Conservation (phyloP, 1,140 invertebrate genomes). For the Atta texana region DNA sequence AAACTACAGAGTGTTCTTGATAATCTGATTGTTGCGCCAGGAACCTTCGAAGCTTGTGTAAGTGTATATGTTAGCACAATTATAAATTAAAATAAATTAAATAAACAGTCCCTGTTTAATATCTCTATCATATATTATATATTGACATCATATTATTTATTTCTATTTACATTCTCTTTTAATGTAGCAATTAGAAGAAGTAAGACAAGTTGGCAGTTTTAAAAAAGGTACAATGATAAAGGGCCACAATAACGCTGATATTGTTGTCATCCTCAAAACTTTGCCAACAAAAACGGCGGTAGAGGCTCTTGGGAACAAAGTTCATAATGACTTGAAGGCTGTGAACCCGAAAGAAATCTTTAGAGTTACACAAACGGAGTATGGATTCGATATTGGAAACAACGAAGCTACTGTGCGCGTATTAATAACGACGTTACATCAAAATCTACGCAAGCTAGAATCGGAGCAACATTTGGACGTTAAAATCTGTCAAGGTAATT, state of each 20-base stretch:
- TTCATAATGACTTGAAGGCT: conserved; percentile 90
- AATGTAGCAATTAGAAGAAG: conserved; percentile 97
- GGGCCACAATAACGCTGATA: conserved; percentile 97
- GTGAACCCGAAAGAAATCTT: conserved; percentile 88
- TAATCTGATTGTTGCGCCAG: conserved; percentile 96
- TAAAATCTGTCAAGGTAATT: conserved; percentile 84
- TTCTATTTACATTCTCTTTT: conserved; percentile 50
- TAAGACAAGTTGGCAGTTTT: conserved; percentile 98
- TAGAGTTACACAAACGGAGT: conserved; percentile 89
- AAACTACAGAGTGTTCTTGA: conserved; percentile 97
- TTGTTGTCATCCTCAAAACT: conserved; percentile 99
- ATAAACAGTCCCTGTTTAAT: conserved; percentile 7
- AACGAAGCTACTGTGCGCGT: conserved; percentile 94
- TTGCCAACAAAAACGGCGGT: conserved; percentile 98
- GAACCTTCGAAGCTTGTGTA: conserved; percentile 97
- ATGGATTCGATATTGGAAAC: conserved; percentile 94
- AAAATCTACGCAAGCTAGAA: conserved; percentile 97
- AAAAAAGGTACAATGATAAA: conserved; percentile 99
- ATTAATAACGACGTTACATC: conserved; percentile 96
- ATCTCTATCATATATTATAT: neutral
- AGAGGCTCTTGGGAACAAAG: conserved; percentile 95
- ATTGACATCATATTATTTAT: neutral
- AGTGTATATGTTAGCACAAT: conserved; percentile 83
- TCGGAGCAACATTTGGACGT: conserved; percentile 89
- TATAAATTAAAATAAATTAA: neutral